phyloP scores from a whole-genome alignment of 1,140 invertebrate species.

The Diachasma alloeum region DNA sequence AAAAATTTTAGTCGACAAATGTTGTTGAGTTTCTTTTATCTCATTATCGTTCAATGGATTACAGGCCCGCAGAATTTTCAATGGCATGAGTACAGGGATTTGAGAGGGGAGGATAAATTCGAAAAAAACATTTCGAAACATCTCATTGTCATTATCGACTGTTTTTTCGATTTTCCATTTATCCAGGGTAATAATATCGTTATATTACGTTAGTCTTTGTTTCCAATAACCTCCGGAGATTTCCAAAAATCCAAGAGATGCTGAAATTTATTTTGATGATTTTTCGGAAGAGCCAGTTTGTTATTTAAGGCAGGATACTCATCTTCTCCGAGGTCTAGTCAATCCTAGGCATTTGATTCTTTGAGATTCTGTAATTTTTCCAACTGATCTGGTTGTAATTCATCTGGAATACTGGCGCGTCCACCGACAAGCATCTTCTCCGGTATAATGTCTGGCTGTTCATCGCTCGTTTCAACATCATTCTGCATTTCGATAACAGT shows the following conservation, averaged over 20 bases:
- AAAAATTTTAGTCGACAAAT: constrained; percentile 40
- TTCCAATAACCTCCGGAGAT: constrained; percentile 51
- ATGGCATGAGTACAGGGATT: not conserved
- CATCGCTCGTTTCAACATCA: constrained; percentile 42
- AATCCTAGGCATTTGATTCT: constrained; percentile 84
- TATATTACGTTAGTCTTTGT: constrained; percentile 43
- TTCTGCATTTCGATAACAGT: constrained; percentile 46
- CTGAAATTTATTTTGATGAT: constrained; percentile 59
- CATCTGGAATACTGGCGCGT: constrained; percentile 82
- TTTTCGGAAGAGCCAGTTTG: constrained; percentile 59
- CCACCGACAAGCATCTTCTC: constrained; percentile 76
- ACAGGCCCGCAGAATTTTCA: not conserved
- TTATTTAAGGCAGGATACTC: constrained; percentile 51
- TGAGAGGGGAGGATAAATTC: not conserved
- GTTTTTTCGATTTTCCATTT: not conserved
- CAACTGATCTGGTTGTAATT: constrained; percentile 84
- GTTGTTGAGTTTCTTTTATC: constrained; percentile 23
- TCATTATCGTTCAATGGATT: constrained; percentile 14
- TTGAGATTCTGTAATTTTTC: constrained; percentile 85
- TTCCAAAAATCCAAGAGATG: constrained; percentile 59
- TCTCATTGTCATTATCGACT: constrained; percentile 18
- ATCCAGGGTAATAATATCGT: constrained; percentile 18
- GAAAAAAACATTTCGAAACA: not conserved
- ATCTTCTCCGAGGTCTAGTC: constrained; percentile 57
- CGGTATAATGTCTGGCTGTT: constrained; percentile 52